Evolutionary conservation across 2,888 invertebrate genomes (phyloP).

Genomic region (Malacosoma neustria): DNA sequence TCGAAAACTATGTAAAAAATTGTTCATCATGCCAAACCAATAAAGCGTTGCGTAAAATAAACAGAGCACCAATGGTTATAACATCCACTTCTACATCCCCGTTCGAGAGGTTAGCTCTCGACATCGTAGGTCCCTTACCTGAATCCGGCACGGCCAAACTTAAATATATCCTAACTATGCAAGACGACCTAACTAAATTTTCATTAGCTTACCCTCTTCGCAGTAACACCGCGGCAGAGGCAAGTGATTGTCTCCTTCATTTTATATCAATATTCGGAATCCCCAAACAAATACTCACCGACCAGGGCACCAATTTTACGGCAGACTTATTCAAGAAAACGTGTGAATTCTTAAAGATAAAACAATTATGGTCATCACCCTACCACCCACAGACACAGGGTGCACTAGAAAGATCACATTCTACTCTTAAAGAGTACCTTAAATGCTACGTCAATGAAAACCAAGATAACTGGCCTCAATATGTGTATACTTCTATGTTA

Average conservation of each 20-base stretch:
- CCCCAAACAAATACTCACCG: constrained; percentile 11
- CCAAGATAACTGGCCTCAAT: constrained; percentile 15
- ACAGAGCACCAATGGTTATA: constrained; percentile 7
- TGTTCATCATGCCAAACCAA: constrained; percentile 6
- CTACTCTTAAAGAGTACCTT: constrained; percentile 1
- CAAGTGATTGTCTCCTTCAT: constrained; percentile 10
- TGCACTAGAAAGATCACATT: constrained; percentile 17
- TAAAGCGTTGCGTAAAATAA: constrained; percentile 5
- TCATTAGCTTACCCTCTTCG: neutral
- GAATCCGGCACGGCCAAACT: neutral
- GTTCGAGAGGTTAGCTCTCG: constrained; percentile 12
- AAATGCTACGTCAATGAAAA: neutral
- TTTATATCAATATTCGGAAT: constrained; percentile 15
- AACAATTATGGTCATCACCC: constrained; percentile 16
- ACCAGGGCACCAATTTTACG: constrained; percentile 9
- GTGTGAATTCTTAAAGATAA: constrained; percentile 13
- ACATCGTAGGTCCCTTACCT: neutral
- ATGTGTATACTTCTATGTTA: constrained; percentile 16
- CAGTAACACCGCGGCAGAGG: constrained; percentile 10
- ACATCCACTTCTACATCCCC: constrained; percentile 9
- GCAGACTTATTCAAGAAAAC: constrained; percentile 14
- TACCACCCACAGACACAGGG: constrained; percentile 21
- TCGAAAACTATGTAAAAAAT: constrained; percentile 5
- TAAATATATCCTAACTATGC: too few species aligned
- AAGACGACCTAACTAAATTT: neutral